These are phyloP conservation scores for Drosophila multiciliata DNA, from an alignment of 2,888 invertebrate genomes.

Conservation along the genomic window DNA sequence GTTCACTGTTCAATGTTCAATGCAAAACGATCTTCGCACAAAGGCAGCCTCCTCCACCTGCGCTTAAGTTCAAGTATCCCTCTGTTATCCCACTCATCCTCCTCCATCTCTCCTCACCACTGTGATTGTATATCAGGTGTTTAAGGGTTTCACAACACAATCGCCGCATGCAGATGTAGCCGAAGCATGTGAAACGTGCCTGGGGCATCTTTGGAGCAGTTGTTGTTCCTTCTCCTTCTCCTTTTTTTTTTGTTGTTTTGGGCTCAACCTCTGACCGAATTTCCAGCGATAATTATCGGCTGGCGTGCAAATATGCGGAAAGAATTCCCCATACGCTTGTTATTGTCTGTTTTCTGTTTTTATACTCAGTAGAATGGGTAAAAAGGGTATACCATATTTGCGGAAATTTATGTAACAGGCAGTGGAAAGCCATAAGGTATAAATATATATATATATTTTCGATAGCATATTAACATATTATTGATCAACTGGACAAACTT, in stretches of 20 bases:
- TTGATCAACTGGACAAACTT: background rate
- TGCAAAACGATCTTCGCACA: conserved; percentile 37
- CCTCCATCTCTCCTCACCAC: background rate
- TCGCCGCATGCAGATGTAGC: conserved; percentile 67
- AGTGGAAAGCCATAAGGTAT: background rate
- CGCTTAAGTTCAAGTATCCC: conserved; percentile 28
- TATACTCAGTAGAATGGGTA: background rate
- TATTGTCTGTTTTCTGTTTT: conserved; percentile 36
- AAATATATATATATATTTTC: background rate
- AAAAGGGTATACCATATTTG: background rate
- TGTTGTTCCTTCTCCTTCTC: conserved; percentile 1
- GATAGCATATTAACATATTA: background rate
- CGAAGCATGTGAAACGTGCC: conserved; percentile 45
- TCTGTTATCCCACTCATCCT: background rate
- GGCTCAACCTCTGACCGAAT: conserved; percentile 83
- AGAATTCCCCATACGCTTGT: conserved; percentile 48
- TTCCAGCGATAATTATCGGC: conserved; percentile 83
- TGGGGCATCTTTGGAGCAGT: conserved; percentile 20
- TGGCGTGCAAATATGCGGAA: conserved; percentile 84
- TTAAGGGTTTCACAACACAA: conserved; percentile 74
- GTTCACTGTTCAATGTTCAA: conserved; percentile 20
- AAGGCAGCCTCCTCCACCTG: conserved; percentile 65
- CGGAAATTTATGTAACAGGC: background rate
- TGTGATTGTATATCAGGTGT: conserved; percentile 76
- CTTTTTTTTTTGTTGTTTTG: conserved; percentile 12